These are phyloP conservation scores for Trichomalopsis sarcophagae DNA, from an alignment of 1,140 invertebrate species.

Conservation along the genomic window DNA sequence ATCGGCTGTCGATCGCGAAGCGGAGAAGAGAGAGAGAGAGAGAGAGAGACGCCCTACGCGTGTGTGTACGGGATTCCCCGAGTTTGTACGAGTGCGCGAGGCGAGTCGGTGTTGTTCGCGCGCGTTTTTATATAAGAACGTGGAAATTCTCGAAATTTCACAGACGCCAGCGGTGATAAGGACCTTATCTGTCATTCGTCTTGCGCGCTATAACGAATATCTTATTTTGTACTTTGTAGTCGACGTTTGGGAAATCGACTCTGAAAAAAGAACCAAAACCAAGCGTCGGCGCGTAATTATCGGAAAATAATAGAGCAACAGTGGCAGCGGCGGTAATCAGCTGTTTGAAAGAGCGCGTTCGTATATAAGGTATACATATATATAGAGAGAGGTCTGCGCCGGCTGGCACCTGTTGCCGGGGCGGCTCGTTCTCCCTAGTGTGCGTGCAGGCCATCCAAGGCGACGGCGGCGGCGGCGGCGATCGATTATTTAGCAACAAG, in stretches of 20 bases:
- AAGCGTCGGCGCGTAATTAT: neutral
- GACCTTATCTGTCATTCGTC: too few relatives aligned
- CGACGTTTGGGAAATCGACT: neutral
- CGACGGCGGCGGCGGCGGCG: slow-evolving; percentile 57
- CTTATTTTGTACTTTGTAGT: neutral
- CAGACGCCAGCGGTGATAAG: neutral
- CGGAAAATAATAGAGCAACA: neutral
- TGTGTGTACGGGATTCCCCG: neutral
- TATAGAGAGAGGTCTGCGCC: neutral
- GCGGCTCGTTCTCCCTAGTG: slow-evolving; percentile 37
- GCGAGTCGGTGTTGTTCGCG: neutral
- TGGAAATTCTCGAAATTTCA: neutral
- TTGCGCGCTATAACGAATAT: too few relatives aligned
- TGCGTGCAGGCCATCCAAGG: slow-evolving; percentile 37
- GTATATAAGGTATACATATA: neutral
- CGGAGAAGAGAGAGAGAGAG: slow-evolving; percentile 26
- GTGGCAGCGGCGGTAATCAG: slow-evolving; percentile 35
- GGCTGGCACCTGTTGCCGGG: slow-evolving; percentile 61
- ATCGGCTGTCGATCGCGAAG: slow-evolving; percentile 65
- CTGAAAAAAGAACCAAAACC: neutral
- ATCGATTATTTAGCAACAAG: slow-evolving; percentile 73
- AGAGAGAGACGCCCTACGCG: neutral
- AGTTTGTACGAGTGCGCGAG: neutral
- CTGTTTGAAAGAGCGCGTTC: neutral
- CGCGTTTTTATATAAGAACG: neutral